Conservation (phyloP, 2,888 invertebrate genomes). For the Drosophila falleni region DNA sequence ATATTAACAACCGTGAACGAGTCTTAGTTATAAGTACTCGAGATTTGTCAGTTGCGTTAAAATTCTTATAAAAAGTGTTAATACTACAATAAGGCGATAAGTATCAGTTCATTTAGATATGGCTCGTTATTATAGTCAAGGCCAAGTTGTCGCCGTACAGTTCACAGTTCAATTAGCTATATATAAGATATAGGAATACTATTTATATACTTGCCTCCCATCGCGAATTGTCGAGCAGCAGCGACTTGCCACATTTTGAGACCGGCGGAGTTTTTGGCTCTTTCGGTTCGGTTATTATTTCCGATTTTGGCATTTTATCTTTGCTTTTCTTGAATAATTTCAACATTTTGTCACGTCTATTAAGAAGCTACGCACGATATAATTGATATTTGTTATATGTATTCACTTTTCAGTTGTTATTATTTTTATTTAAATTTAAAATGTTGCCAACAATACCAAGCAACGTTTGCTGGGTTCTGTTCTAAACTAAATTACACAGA, state of each 20-base stretch:
- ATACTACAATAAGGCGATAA: slow-evolving; percentile 19
- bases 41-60: slow-evolving; percentile 8
- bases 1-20: slow-evolving; percentile 7
- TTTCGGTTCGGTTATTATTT: slow-evolving; percentile 82
- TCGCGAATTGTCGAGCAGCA: slow-evolving; percentile 83
- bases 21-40: not conserved
- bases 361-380: not conserved
- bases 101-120: slow-evolving; percentile 16
- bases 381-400: not conserved
- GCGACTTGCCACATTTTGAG: slow-evolving; percentile 83
- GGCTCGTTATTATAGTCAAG: slow-evolving; percentile 3
- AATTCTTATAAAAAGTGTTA: slow-evolving; percentile 8
- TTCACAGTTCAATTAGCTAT: slow-evolving; percentile 21
- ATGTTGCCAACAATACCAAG: not conserved
- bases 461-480: slow-evolving; percentile 9
- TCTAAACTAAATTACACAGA: slow-evolving; percentile 3
- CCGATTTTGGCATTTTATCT: slow-evolving; percentile 82
- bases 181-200: not conserved
- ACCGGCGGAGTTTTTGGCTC: slow-evolving; percentile 73
- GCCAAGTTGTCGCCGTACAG: slow-evolving; percentile 19
- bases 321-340: slow-evolving; percentile 81
- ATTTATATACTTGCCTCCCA: slow-evolving; percentile 84
- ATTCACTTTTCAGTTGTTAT: not conserved
- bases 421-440: slow-evolving; percentile 1
- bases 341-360: slow-evolving; percentile 64